A percentile compares a stretch with the other conserved stretches of the same genome.
These are phyloP conservation scores for Microdon myrmicae DNA, from an alignment of 2,888 invertebrate genomes.

Conservation along the genomic window DNA sequence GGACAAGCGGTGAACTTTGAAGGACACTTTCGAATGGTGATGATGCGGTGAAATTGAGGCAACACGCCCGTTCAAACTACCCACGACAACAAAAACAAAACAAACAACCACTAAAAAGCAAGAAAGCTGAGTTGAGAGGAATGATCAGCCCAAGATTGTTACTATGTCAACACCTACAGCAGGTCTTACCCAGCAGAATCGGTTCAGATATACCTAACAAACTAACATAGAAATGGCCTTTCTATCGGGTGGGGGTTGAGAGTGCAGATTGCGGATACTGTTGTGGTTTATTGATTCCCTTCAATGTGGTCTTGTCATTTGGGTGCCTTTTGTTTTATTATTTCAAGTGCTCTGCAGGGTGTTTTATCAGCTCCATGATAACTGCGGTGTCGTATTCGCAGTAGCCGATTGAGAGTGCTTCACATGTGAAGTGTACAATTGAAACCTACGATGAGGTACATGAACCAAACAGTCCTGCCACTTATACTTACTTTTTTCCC, in stretches of 20 bases:
- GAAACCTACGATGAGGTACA: conserved; percentile 27
- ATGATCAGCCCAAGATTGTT: conserved; percentile 50
- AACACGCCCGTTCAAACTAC: conserved; percentile 16
- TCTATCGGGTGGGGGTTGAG: neutral
- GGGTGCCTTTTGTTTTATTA: conserved; percentile 49
- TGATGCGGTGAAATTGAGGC: conserved; percentile 50
- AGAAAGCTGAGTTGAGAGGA: conserved; percentile 45
- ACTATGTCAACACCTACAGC: conserved; percentile 41
- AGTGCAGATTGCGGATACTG: conserved; percentile 47
- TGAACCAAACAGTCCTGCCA: conserved; percentile 11
- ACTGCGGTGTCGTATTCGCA: conserved; percentile 14
- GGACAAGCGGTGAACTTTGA: conserved; percentile 50
- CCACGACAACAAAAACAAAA: conserved; percentile 10
- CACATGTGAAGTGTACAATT: conserved; percentile 46
- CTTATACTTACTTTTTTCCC: neutral
- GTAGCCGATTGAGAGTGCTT: conserved; percentile 38
- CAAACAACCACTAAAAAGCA: conserved; percentile 8
- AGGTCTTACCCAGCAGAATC: conserved; percentile 26
- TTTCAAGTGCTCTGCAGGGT: conserved; percentile 33
- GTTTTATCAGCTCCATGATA: conserved; percentile 21
- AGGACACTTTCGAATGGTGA: conserved; percentile 50
- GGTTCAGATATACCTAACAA: neutral
- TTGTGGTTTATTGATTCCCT: conserved; percentile 49
- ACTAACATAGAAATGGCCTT: neutral
- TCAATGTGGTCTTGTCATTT: conserved; percentile 48